Evolutionary conservation across 2,888 invertebrate genomes (phyloP).

Genomic region (Anaspis maculata): DNA sequence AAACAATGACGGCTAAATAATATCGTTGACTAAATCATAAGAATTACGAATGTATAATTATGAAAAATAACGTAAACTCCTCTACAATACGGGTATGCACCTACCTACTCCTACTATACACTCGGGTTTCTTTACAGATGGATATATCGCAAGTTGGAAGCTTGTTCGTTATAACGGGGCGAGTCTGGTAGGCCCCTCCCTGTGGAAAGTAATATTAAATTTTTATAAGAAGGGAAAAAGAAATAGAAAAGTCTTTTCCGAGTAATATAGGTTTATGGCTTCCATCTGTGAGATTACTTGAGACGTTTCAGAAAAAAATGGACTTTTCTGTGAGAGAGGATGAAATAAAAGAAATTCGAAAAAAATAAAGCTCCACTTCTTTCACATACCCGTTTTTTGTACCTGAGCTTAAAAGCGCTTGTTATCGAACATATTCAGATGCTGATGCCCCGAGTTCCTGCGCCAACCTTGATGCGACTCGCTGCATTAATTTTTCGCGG

Average conservation of each 20-base stretch:
- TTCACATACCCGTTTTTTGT: constrained; percentile 34
- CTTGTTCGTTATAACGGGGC: no score
- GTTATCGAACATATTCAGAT: constrained; percentile 35
- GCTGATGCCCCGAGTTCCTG: no score
- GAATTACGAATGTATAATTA: no score
- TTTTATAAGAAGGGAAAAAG: constrained; percentile 43
- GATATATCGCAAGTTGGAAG: no score
- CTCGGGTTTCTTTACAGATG: no score
- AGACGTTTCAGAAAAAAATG: constrained; percentile 43
- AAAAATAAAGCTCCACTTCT: constrained; percentile 34
- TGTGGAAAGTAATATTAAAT: constrained; percentile 43
- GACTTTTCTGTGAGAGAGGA: constrained; percentile 36
- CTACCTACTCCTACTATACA: no score
- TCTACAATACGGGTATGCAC: no score
- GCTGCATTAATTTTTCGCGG: no score
- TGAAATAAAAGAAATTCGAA: constrained; percentile 29
- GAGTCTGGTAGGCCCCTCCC: no score
- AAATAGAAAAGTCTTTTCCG: constrained; percentile 43
- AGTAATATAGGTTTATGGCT: constrained; percentile 45
- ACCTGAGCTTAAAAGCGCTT: constrained; percentile 34
- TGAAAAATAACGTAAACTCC: not conserved
- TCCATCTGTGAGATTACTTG: constrained; percentile 45
- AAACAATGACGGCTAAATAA: no score
- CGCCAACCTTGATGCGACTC: no score
- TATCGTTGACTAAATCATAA: no score